These are phyloP conservation scores for Aurelia sp. DNA, from an alignment of 30 jellyfish, hydroid and myxozoan species.

Conservation along the genomic window DNA sequence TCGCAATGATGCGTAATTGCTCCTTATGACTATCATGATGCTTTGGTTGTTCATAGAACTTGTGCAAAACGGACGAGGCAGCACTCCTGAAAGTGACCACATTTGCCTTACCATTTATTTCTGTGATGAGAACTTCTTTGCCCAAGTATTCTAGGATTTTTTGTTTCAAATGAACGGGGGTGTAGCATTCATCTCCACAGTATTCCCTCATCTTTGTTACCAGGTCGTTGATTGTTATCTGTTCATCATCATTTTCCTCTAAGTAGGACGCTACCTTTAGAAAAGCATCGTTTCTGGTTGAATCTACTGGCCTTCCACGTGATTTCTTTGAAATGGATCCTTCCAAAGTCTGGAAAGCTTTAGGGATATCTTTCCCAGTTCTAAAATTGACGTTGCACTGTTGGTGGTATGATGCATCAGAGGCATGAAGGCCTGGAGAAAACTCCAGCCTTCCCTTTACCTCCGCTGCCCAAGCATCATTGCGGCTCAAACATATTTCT, in stretches of 20 bases:
- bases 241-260: conserved; percentile 57
- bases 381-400: conserved; percentile 71
- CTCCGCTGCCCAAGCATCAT: conserved; percentile 60
- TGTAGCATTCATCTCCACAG: conserved; percentile 72
- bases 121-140: conserved; percentile 27
- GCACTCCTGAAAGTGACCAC: conserved; percentile 59
- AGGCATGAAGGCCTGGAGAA: conserved; percentile 53
- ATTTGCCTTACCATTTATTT: conserved; percentile 46
- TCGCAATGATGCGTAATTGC: conserved; percentile 13
- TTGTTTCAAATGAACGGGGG: conserved; percentile 44
- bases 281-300: conserved; percentile 48
- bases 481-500: conserved; percentile 62
- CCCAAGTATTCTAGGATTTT: conserved; percentile 44
- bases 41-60: conserved; percentile 23
- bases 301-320: conserved; percentile 54
- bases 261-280: conserved; percentile 31
- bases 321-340: conserved; percentile 33
- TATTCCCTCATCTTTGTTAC: conserved; percentile 60
- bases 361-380: conserved; percentile 62
- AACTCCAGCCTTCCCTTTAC: conserved; percentile 53
- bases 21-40: conserved; percentile 1
- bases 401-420: conserved; percentile 72
- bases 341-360: conserved; percentile 42
- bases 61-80: conserved; percentile 42
- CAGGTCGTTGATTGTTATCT: conserved; percentile 59